phyloP scores from a whole-genome alignment of 2,797 vertebrate species.

The Pangasius krempfi region DNA sequence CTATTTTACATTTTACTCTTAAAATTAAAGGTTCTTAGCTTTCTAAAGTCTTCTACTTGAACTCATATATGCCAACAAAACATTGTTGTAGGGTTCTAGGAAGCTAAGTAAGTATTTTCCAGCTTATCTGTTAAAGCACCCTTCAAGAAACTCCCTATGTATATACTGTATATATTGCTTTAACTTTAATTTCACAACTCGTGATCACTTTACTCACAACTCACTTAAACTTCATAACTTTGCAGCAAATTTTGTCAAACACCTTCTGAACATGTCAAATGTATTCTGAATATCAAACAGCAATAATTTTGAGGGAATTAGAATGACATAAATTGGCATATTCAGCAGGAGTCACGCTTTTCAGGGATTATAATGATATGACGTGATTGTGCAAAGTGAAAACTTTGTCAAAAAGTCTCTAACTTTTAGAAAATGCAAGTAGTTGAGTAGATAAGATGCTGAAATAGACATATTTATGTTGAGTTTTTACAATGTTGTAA shows the following conservation, averaged over 20 bases:
- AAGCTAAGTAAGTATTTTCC: neutral
- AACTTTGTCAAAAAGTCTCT: neutral
- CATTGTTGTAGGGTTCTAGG: neutral
- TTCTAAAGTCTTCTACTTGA: neutral
- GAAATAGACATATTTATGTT: neutral
- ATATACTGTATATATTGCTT: neutral
- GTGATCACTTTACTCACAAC: neutral
- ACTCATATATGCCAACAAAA: neutral
- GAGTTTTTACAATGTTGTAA: neutral
- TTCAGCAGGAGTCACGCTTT: neutral
- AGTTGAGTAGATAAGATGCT: neutral
- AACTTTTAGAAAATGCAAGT: neutral
- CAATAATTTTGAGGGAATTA: neutral
- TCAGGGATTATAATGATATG: neutral
- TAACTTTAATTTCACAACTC: neutral
- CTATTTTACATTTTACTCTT: neutral
- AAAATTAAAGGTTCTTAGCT: neutral
- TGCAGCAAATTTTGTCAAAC: neutral
- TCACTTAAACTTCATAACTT: neutral
- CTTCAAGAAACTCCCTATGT: neutral
- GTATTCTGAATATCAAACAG: neutral
- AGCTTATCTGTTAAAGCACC: neutral
- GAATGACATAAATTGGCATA: neutral
- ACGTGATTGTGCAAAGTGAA: neutral
- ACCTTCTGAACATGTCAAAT: neutral